Conservation (phyloP, 2,113 vertebrate genomes). For the Beaufortia kweichowensis region DNA sequence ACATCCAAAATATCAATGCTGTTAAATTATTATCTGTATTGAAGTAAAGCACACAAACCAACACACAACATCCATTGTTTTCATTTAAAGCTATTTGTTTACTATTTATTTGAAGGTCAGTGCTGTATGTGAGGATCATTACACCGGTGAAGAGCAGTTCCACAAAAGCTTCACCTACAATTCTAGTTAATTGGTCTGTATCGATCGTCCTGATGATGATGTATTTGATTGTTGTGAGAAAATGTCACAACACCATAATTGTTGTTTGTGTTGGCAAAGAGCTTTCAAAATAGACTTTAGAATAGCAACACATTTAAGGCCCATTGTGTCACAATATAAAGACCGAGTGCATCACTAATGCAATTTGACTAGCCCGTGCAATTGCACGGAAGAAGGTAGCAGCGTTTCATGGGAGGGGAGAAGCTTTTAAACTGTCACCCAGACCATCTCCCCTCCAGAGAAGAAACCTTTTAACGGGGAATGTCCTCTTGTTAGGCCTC, state of each 20-base stretch:
- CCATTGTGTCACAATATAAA: constrained; percentile 62
- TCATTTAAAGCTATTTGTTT: constrained; percentile 12
- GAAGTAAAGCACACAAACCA: not conserved
- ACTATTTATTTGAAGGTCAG: constrained; percentile 2
- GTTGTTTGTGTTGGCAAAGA: constrained; percentile 17
- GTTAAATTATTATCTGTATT: constrained; percentile 10
- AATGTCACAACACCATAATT: constrained; percentile 54
- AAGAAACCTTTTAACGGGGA: constrained; percentile 72
- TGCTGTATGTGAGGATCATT: not conserved
- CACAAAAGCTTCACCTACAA: constrained; percentile 14
- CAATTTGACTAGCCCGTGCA: constrained; percentile 74
- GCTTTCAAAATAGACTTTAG: constrained; percentile 57
- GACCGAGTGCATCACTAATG: constrained; percentile 74
- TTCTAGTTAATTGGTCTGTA: constrained; percentile 39
- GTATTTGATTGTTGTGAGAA: constrained; percentile 60
- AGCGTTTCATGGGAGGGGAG: constrained; percentile 66
- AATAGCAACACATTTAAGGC: constrained; percentile 58
- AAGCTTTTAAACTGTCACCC: constrained; percentile 81
- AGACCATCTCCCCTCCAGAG: constrained; percentile 59
- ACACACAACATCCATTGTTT: not conserved
- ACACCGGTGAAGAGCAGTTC: not conserved
- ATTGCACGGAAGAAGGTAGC: constrained; percentile 74
- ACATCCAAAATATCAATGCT: constrained; percentile 10
- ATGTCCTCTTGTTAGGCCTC: constrained; percentile 58
- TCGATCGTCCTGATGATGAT: constrained; percentile 44